Percentiles rank a stretch among this genome's conserved stretches.
Conservation (phyloP, 2,888 invertebrate species). For the Nomada lathburiana region DNA sequence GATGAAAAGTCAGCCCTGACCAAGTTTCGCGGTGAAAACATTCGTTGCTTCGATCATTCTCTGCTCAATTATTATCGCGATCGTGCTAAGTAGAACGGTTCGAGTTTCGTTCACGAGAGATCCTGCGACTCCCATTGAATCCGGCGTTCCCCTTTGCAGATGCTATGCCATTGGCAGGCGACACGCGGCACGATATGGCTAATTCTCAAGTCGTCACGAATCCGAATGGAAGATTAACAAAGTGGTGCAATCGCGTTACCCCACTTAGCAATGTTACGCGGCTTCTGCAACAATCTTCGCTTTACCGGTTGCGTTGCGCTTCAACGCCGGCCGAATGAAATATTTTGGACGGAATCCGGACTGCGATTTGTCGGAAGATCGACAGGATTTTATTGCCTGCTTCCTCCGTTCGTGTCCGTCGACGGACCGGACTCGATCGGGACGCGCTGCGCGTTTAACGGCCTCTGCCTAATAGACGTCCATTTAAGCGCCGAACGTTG, state of each 20-base stretch:
- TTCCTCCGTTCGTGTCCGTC: conserved; percentile 28
- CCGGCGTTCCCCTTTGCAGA: background rate
- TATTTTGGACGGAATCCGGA: conserved; percentile 58
- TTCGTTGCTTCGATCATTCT: no score
- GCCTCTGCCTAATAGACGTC: conserved; percentile 40
- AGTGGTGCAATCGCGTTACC: conserved; percentile 51
- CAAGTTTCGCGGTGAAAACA: no score
- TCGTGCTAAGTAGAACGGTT: no score
- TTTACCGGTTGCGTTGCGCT: conserved; percentile 31
- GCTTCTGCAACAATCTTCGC: conserved; percentile 50
- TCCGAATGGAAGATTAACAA: conserved; percentile 17
- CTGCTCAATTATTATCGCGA: no score
- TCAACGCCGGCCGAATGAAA: conserved; percentile 24
- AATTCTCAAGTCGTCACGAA: conserved; percentile 16
- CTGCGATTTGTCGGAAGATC: conserved; percentile 44
- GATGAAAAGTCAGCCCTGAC: no score
- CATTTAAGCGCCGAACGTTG: conserved; percentile 39
- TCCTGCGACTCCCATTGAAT: no score
- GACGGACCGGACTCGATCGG: background rate
- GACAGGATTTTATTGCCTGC: conserved; percentile 46
- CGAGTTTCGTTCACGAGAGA: no score
- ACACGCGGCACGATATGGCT: conserved; percentile 7
- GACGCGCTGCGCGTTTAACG: conserved; percentile 4
- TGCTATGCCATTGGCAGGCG: background rate
- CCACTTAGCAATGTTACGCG: conserved; percentile 54